Evolutionary conservation across 1,140 invertebrate genomes (phyloP).

Genomic region (Monomorium pharaonis): DNA sequence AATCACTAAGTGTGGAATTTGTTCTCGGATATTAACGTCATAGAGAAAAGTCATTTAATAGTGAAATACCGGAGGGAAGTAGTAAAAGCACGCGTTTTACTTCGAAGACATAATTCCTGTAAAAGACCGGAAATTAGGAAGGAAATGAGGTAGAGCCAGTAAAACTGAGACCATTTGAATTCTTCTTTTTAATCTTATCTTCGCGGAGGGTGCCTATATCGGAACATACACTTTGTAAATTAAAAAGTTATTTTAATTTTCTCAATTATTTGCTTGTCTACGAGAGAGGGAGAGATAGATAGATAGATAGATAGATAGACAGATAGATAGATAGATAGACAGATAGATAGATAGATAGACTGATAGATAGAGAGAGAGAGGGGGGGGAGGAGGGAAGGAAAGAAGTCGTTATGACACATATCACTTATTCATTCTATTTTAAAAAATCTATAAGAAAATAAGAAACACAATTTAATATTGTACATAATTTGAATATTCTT

Average conservation of each 20-base stretch:
- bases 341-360: too few species aligned
- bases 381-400: too few species aligned
- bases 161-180: conserved; percentile 56
- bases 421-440: background rate
- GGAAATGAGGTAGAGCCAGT: conserved; percentile 67
- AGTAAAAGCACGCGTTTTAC: conserved; percentile 35
- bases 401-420: too few species aligned
- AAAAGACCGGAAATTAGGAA: conserved; percentile 68
- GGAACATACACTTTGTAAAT: conserved; percentile 6
- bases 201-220: conserved; percentile 21
- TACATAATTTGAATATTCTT: too few species aligned
- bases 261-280: background rate
- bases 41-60: conserved; percentile 58
- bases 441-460: too few species aligned
- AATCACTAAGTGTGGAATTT: conserved; percentile 41
- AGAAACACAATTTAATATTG: too few species aligned
- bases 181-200: conserved; percentile 18
- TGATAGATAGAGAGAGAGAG: too few species aligned
- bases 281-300: too few species aligned
- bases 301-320: too few species aligned
- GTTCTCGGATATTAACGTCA: conserved; percentile 33
- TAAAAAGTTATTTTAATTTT: conserved; percentile 36
- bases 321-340: too few species aligned
- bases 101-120: conserved; percentile 59
- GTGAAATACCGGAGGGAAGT: conserved; percentile 48